Evolutionary conservation across 2,888 invertebrate species (phyloP).

Genomic region (Amphimallon solstitiale): DNA sequence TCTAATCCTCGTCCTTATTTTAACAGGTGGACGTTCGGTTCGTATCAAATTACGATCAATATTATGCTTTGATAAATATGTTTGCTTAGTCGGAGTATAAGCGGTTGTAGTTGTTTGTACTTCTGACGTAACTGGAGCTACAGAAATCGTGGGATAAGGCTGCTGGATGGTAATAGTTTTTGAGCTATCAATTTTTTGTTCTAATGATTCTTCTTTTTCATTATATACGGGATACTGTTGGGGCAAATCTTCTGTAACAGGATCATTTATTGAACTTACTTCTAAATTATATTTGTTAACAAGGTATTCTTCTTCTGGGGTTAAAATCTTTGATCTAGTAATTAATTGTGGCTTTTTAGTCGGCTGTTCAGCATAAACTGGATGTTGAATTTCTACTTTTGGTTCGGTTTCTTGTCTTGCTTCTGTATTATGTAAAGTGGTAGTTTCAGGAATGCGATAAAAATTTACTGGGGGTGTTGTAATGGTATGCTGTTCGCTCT

Average conservation of each 20-base stretch:
- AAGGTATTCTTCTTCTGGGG: slow-evolving; percentile 38
- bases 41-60: slow-evolving; percentile 24
- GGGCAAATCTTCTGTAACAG: slow-evolving; percentile 10
- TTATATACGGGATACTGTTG: neutral
- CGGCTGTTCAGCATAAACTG: slow-evolving; percentile 13
- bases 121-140: slow-evolving; percentile 9
- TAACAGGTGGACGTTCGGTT: slow-evolving; percentile 13
- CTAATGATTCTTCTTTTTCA: neutral
- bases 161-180: slow-evolving; percentile 9
- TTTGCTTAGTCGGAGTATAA: slow-evolving; percentile 16
- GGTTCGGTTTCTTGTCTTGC: neutral
- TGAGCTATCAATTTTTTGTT: slow-evolving; percentile 14
- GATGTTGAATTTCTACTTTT: slow-evolving; percentile 3
- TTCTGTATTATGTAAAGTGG: slow-evolving; percentile 7
- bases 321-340: slow-evolving; percentile 32
- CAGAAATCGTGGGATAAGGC: neutral
- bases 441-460: slow-evolving; percentile 13
- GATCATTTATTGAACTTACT: slow-evolving; percentile 20
- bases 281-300: slow-evolving; percentile 38
- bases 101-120: slow-evolving; percentile 8
- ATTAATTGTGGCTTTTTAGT: slow-evolving; percentile 34
- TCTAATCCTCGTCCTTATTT: slow-evolving; percentile 44
- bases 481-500: slow-evolving; percentile 19
- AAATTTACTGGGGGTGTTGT: neutral
- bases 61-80: slow-evolving; percentile 14